Evolutionary conservation across 1,140 invertebrate species (phyloP), one percentile per base, ranked within the genome.

Genomic region (Antheraea pernyi): DNA sequence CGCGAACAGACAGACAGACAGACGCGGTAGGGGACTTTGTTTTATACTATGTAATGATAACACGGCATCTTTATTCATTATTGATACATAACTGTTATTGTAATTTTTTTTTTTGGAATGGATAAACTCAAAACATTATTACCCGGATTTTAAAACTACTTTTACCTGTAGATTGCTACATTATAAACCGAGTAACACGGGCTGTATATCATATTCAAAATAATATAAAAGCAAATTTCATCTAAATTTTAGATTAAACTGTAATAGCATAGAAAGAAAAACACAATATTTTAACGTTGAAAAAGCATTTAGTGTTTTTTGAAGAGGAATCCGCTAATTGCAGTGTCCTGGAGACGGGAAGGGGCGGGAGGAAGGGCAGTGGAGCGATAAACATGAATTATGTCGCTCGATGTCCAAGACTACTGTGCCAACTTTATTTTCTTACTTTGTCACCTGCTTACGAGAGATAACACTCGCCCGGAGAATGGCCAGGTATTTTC

Each of bases 351-450:
- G 64, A 18, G 18, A 22, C n/a, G 8, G 16, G 37, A 9, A 7
- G 11, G n/a, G 4, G 62, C 9, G 62, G 64, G 39, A 18, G 64
- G 37, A 46, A 3, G 19, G 19, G 19, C 37, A 64, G 36, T 37
- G 9, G 37, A 37, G 77, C 78, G 87, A 91, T 91, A 89, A 91
- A 89, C 87, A 83, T 91, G 89, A 91, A 88, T 89, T 85, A 91
- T 91, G 85, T 84, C 80, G 74, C 68, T 77, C 79, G 72, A 83
- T 86, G 88, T 91, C 85, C 85, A 85, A 85, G 85, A 83, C 75
- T 76, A 72, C 76, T 75, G 73, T 70, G 69, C 58, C 59, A 69
- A 88, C 82, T 91, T 87, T 85, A 88, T 89, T 88, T 88, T 86
- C 87, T 88, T 88, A 86, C 81, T 88, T 88, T 88, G 83, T 88